Evolutionary conservation across 2,888 invertebrate species (phyloP).

Genomic region (Acheta domesticus): DNA sequence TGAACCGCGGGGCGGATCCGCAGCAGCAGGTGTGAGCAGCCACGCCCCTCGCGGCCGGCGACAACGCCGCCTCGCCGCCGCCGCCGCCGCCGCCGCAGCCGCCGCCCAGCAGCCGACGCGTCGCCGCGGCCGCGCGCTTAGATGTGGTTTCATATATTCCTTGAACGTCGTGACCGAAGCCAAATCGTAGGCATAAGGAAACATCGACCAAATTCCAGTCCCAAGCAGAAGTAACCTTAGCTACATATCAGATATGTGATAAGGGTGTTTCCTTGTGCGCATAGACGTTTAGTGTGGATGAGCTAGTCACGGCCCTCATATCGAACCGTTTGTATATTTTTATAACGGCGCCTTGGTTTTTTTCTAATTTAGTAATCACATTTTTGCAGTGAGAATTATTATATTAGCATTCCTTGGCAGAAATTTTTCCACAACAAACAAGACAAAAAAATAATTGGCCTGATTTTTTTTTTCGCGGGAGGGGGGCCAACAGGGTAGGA

Average conservation of each 20-base stretch:
- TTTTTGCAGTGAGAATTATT: neutral
- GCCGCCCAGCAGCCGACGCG: neutral
- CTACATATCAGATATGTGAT: constrained; percentile 3
- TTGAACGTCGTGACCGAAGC: neutral
- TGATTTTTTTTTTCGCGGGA: neutral
- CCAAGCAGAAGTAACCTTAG: neutral
- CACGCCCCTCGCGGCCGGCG: neutral
- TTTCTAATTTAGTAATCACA: neutral
- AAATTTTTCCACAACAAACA: neutral
- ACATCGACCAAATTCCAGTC: constrained; percentile 18
- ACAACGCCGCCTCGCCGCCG: neutral
- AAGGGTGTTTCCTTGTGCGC: constrained; percentile 9
- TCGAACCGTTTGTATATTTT: constrained; percentile 3
- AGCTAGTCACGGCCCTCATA: constrained; percentile 4
- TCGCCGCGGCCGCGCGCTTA: neutral
- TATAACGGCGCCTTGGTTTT: neutral
- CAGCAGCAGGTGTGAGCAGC: neutral
- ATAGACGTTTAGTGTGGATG: constrained; percentile 10
- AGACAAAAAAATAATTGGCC: neutral
- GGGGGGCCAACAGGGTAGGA: neutral
- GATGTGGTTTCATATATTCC: neutral
- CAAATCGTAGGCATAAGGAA: neutral
- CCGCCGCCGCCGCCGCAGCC: neutral
- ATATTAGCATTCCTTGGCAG: neutral
- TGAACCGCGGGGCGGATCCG: neutral